A percentile compares a stretch with the other conserved stretches of the same genome.
Conservation (phyloP, 2,797 vertebrate genomes). For the Tympanoctomys barrerae region DNA sequence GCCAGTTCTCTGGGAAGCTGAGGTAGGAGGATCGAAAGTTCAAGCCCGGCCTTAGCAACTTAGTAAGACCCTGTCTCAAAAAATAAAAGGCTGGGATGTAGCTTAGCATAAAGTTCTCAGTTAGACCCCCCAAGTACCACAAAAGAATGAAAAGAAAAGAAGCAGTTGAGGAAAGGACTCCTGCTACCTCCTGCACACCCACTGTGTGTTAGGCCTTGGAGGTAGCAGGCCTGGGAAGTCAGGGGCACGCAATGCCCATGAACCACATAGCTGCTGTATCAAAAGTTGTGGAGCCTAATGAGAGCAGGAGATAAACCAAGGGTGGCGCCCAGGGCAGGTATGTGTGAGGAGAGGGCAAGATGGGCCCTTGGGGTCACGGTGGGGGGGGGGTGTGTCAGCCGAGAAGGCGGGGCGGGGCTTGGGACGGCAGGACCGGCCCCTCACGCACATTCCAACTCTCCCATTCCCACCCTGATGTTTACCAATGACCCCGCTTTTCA, state of each 20-base stretch:
- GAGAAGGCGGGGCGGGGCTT: neutral
- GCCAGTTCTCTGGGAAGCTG: neutral
- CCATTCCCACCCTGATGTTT: neutral
- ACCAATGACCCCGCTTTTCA: neutral
- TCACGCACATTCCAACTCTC: neutral
- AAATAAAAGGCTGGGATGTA: too few species aligned
- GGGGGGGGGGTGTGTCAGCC: neutral
- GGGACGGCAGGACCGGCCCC: too few species aligned
- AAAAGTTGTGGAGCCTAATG: neutral
- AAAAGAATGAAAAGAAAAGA: neutral
- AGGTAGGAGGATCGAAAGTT: too few species aligned
- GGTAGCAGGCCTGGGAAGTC: neutral
- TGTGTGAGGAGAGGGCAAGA: neutral
- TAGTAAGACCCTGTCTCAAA: too few species aligned
- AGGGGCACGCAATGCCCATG: neutral
- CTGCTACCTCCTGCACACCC: neutral
- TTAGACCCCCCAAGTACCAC: neutral
- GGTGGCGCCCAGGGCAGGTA: neutral
- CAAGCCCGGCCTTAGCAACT: too few species aligned
- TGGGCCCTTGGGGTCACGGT: neutral
- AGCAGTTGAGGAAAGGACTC: neutral
- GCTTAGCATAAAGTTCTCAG: neutral
- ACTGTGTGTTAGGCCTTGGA: neutral
- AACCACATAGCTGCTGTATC: neutral
- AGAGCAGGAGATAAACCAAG: neutral